Evolutionary conservation across 1,140 invertebrate species (phyloP).

Genomic region (Odontomachus brunneus): DNA sequence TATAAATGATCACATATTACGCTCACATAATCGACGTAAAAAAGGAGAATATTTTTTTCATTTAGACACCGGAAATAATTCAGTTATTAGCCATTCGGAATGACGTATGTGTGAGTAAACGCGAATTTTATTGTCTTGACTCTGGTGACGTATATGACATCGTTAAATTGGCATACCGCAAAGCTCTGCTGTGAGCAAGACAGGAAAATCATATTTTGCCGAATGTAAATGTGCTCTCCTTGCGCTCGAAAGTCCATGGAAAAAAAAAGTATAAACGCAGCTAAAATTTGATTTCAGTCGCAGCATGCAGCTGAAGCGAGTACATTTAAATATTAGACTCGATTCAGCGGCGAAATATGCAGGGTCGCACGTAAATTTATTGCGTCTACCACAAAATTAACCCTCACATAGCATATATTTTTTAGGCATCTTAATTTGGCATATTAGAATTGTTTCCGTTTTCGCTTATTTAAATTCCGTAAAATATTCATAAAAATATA

Average conservation of each 20-base stretch:
- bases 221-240: constrained; percentile 34
- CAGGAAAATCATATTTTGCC: constrained; percentile 47
- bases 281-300: constrained; percentile 49
- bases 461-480: too few species aligned
- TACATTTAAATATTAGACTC: constrained; percentile 44
- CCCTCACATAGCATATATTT: neutral
- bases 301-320: neutral
- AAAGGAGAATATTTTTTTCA: constrained; percentile 1
- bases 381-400: neutral
- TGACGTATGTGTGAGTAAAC: constrained; percentile 1
- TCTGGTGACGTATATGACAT: constrained; percentile 32
- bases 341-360: constrained; percentile 17
- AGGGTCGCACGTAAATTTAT: constrained; percentile 10
- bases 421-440: too few species aligned
- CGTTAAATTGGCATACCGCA: constrained; percentile 38
- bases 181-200: constrained; percentile 29
- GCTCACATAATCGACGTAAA: neutral
- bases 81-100: constrained; percentile 43
- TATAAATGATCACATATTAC: too few species aligned
- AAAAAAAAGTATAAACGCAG: constrained; percentile 53
- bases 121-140: constrained; percentile 50
- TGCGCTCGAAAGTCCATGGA: neutral
- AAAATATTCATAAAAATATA: too few species aligned
- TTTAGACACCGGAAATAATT: constrained; percentile 17
- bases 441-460: too few species aligned